These are phyloP conservation scores for Darevskia nairensis DNA, from an alignment of 2,797 vertebrate species.

Conservation along the genomic window DNA sequence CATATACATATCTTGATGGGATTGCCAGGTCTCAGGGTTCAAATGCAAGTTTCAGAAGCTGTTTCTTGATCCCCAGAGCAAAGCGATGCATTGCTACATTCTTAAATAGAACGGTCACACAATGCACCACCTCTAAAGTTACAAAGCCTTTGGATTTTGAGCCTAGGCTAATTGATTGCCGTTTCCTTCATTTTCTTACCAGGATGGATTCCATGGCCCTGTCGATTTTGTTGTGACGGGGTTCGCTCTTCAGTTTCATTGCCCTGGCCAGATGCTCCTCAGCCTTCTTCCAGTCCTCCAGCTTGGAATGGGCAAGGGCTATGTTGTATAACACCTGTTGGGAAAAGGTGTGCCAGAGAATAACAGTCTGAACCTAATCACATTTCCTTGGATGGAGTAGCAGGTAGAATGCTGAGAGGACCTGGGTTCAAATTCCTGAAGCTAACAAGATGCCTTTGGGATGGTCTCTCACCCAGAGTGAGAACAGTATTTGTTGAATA, in stretches of 20 bases:
- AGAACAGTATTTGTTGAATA: no score
- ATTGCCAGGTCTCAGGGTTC: no score
- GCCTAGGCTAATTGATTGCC: neutral
- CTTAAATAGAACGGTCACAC: neutral
- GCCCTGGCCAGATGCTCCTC: conserved; percentile 86
- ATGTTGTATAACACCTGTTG: conserved; percentile 90
- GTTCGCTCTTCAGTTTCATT: conserved; percentile 81
- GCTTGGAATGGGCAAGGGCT: conserved; percentile 83
- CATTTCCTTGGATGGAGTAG: neutral
- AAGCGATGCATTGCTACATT: neutral
- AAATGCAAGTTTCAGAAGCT: no score
- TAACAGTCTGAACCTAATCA: neutral
- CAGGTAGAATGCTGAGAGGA: neutral
- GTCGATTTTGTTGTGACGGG: conserved; percentile 84
- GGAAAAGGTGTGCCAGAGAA: neutral
- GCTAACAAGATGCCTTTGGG: neutral
- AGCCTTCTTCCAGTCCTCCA: conserved; percentile 89
- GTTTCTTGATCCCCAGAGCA: no score
- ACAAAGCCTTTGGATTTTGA: neutral
- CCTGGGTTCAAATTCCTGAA: neutral
- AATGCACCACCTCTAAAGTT: neutral
- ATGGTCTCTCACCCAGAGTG: no score
- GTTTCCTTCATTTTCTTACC: conserved; percentile 75
- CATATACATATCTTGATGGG: no score
- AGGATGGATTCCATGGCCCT: conserved; percentile 88